phyloP scores from a whole-genome alignment of 2,113 vertebrate species.

The Osmerus mordax region DNA sequence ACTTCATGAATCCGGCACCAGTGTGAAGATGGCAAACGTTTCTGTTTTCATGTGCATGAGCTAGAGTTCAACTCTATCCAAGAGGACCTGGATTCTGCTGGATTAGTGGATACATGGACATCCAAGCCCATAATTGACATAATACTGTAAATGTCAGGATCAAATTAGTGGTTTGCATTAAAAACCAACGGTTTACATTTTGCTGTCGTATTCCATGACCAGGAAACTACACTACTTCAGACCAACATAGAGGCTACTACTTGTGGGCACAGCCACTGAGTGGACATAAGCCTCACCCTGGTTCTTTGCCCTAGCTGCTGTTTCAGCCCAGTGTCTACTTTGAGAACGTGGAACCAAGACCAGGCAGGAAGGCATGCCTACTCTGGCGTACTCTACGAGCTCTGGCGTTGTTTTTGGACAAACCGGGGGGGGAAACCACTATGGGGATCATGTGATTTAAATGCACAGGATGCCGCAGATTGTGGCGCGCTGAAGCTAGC shows the following conservation, averaged over 20 bases:
- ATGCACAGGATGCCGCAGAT: slow-evolving; percentile 78
- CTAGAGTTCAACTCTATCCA: no score
- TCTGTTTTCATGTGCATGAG: no score
- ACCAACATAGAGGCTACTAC: slow-evolving; percentile 68
- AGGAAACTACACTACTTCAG: slow-evolving; percentile 64
- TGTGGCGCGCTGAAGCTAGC: slow-evolving; percentile 64
- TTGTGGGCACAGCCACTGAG: slow-evolving; percentile 68
- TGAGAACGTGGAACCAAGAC: slow-evolving; percentile 66
- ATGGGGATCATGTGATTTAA: slow-evolving; percentile 83
- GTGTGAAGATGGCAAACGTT: no score
- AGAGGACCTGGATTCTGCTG: no score
- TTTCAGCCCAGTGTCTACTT: slow-evolving; percentile 31
- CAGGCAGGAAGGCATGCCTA: slow-evolving; percentile 73
- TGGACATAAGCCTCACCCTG: slow-evolving; percentile 70
- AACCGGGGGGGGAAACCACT: slow-evolving; percentile 68
- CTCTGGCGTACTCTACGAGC: slow-evolving; percentile 70
- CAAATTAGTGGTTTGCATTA: slow-evolving; percentile 7
- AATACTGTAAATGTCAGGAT: neutral
- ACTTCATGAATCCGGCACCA: neutral
- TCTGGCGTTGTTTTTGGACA: slow-evolving; percentile 67
- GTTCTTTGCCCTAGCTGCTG: slow-evolving; percentile 65
- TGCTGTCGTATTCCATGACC: slow-evolving; percentile 53
- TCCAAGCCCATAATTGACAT: no score
- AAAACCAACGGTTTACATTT: slow-evolving; percentile 15
- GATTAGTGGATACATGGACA: no score